Evolutionary conservation across 1,140 invertebrate species (phyloP).

Genomic region (Drosophila insularis): DNA sequence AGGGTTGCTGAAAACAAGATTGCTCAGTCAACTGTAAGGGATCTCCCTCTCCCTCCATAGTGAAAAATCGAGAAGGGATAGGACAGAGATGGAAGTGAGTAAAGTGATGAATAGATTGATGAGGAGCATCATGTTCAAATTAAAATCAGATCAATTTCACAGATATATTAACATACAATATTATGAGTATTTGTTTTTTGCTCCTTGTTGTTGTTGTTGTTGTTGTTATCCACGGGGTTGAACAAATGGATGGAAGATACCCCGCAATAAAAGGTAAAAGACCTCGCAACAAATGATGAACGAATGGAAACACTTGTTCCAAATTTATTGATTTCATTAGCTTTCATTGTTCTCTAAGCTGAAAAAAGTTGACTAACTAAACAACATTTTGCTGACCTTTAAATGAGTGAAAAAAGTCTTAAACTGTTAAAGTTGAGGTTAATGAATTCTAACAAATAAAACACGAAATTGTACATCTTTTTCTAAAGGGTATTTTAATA

Average conservation of each 20-base stretch:
- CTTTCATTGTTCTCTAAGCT: slow-evolving; percentile 1
- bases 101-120: slow-evolving; percentile 11
- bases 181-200: slow-evolving; percentile 40
- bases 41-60: slow-evolving; percentile 32
- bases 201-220: slow-evolving; percentile 28
- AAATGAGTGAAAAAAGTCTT: not conserved
- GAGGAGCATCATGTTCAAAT: slow-evolving; percentile 58
- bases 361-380: not conserved
- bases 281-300: not conserved
- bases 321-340: not conserved
- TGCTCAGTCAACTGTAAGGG: slow-evolving; percentile 70
- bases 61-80: not conserved
- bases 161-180: slow-evolving; percentile 73
- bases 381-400: not conserved
- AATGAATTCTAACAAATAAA: no score
- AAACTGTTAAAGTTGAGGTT: no score
- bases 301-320: not conserved
- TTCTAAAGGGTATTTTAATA: not conserved
- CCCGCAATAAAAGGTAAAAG: not conserved
- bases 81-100: slow-evolving; percentile 4
- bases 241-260: not conserved
- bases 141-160: slow-evolving; percentile 80
- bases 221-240: not conserved
- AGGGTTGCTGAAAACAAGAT: slow-evolving; percentile 20
- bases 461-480: not conserved